Conservation (phyloP, 2,797 vertebrate species). For the Cacajao melanocephalus region DNA sequence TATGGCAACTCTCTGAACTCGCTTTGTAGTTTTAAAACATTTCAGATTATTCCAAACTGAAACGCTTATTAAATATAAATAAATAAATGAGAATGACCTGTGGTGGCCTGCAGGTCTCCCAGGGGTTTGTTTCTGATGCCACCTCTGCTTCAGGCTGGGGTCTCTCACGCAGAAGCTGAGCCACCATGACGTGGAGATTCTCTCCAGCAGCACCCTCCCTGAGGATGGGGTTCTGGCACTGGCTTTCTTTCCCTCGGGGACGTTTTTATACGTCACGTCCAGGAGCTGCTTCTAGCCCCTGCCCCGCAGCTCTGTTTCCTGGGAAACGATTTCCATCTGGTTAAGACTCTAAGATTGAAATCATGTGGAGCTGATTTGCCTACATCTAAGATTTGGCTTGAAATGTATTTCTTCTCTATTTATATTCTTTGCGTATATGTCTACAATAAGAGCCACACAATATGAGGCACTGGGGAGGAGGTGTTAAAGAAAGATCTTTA, state of each 20-base stretch:
- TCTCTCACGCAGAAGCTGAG: background rate
- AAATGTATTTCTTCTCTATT: background rate
- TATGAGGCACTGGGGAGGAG: background rate
- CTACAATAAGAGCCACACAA: background rate
- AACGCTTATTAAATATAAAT: background rate
- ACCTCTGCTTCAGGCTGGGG: background rate
- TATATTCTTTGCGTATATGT: background rate
- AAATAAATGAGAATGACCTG: background rate
- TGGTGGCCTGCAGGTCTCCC: background rate
- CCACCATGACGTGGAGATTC: fast-evolving
- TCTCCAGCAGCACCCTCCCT: background rate
- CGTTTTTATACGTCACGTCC: background rate
- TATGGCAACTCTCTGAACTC: background rate
- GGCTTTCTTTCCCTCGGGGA: background rate
- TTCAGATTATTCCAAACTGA: background rate
- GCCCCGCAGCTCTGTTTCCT: background rate
- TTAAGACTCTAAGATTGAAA: background rate
- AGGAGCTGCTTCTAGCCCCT: background rate
- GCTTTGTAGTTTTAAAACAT: background rate
- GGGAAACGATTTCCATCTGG: background rate
- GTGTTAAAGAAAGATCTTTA: background rate
- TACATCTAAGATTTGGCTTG: background rate
- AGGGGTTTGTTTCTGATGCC: background rate
- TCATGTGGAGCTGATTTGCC: background rate
- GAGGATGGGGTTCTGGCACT: no score